phyloP scores from a whole-genome alignment of 2,888 invertebrate species.

The Sarcophaga subvicina region DNA sequence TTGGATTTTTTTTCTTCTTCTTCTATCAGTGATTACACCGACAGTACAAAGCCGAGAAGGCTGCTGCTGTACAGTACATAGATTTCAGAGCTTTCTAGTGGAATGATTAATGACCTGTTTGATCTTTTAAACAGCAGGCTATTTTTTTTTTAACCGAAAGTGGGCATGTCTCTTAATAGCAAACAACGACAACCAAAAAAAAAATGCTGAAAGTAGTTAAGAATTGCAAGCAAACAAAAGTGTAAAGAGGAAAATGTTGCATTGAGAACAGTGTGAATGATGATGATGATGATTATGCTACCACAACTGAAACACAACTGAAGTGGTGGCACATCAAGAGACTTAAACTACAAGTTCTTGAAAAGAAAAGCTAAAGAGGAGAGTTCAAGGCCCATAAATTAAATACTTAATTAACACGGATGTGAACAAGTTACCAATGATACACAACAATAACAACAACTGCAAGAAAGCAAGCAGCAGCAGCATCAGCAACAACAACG shows the following conservation, averaged over 20 bases:
- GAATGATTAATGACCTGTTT: constrained; percentile 64
- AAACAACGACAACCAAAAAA: constrained; percentile 6
- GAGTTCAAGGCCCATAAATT: constrained; percentile 65
- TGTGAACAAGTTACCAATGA: constrained; percentile 60
- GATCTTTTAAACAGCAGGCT: constrained; percentile 60
- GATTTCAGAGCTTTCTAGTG: constrained; percentile 39
- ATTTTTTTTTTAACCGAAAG: constrained; percentile 60
- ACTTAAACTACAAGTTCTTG: constrained; percentile 35
- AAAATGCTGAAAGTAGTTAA: constrained; percentile 41
- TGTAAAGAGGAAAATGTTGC: too few species aligned
- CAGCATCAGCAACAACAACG: not conserved
- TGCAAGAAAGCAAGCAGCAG: not conserved
- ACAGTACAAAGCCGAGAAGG: not conserved
- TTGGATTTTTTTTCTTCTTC: not conserved
- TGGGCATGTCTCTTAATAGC: constrained; percentile 50
- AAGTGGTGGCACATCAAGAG: constrained; percentile 36
- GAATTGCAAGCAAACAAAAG: constrained; percentile 7
- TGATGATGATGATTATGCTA: constrained; percentile 25
- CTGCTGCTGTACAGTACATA: not conserved
- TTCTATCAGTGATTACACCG: not conserved
- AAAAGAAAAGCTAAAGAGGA: constrained; percentile 44
- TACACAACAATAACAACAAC: not conserved
- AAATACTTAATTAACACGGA: constrained; percentile 67
- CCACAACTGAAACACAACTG: constrained; percentile 19
- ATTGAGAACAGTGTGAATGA: too few species aligned